Evolutionary conservation across 2,888 invertebrate species (phyloP).

Genomic region (Balanococcus diminutus): DNA sequence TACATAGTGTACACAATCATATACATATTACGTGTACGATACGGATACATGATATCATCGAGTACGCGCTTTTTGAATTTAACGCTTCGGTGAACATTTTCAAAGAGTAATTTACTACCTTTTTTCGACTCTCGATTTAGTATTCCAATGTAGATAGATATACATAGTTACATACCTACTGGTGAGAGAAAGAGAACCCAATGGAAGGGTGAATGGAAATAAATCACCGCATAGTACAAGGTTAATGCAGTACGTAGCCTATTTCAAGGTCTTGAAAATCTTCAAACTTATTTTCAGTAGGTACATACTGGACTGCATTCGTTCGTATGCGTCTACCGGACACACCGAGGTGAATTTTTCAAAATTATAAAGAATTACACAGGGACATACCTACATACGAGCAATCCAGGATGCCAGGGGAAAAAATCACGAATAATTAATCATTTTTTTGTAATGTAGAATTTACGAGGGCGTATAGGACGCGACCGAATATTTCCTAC

Average conservation of each 20-base stretch:
- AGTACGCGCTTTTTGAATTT: not conserved
- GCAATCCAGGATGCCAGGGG: not conserved
- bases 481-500: not conserved
- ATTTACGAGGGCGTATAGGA: not conserved
- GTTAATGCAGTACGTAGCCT: not conserved
- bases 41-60: conserved; percentile 6
- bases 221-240: not conserved
- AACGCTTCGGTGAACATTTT: not conserved
- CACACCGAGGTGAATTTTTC: not conserved
- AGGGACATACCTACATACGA: not conserved
- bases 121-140: not conserved
- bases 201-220: not conserved
- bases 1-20: not conserved
- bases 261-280: conserved; percentile 7
- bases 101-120: conserved; percentile 7
- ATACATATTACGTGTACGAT: not conserved
- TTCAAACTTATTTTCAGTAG: not conserved
- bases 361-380: not conserved
- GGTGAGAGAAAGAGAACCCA: not conserved
- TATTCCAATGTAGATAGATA: not conserved
- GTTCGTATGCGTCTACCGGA: not conserved
- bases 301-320: not conserved
- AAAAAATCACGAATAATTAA: not conserved
- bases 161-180: not conserved
- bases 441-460: not conserved